phyloP scores from a whole-genome alignment of 2,797 vertebrate species.

The Monodelphis domestica region DNA sequence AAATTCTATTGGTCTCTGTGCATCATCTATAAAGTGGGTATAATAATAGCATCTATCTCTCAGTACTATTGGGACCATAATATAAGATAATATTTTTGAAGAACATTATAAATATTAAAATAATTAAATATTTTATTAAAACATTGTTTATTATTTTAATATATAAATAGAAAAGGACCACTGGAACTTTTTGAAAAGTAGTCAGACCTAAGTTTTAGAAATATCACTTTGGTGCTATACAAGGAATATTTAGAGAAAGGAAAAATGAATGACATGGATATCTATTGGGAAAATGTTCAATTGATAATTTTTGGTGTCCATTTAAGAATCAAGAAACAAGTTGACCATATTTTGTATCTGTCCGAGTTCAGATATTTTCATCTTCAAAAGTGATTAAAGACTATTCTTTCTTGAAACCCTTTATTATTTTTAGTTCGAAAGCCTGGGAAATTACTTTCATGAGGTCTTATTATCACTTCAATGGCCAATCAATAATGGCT shows the following conservation, averaged over 20 bases:
- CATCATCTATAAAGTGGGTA: not conserved
- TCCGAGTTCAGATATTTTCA: not conserved
- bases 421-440: not conserved
- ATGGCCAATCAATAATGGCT: not conserved
- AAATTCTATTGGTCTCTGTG: not conserved
- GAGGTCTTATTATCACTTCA: not conserved
- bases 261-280: not conserved
- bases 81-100: not conserved
- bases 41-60: not conserved
- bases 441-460: conserved; percentile 23
- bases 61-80: not conserved
- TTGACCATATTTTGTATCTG: not conserved
- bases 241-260: not conserved
- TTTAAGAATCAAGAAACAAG: conserved; percentile 22
- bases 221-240: not conserved
- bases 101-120: not conserved
- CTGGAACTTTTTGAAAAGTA: not conserved
- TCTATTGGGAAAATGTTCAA: not conserved
- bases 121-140: too few species aligned
- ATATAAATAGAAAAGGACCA: not conserved
- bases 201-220: not conserved
- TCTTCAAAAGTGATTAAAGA: not conserved
- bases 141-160: too few species aligned
- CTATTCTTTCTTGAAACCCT: not conserved
- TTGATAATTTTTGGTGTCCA: not conserved